A percentile compares a stretch with the other conserved stretches of the same genome.
Conservation (phyloP, 2,888 invertebrate species). For the Synergus itoensis region DNA sequence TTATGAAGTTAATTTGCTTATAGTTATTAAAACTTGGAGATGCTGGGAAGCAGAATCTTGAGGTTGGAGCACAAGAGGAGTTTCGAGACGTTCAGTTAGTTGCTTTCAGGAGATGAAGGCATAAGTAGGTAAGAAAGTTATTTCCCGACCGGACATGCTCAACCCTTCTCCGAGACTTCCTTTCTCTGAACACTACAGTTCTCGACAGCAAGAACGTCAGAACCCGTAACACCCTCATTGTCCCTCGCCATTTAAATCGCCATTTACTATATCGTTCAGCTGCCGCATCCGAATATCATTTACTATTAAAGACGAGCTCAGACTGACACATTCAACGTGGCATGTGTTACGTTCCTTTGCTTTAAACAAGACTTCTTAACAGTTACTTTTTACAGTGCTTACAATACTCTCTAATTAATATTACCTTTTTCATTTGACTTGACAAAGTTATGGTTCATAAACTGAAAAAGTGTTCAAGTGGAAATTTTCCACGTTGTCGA, state of each 20-base stretch:
- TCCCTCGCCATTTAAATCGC: constrained; percentile 63
- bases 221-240: constrained; percentile 63
- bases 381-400: too few species aligned
- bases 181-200: constrained; percentile 47
- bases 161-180: constrained; percentile 69
- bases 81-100: constrained; percentile 68
- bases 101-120: constrained; percentile 76
- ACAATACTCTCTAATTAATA: not conserved
- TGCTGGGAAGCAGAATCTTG: constrained; percentile 3
- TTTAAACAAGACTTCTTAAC: not conserved
- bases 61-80: constrained; percentile 53
- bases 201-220: constrained; percentile 52
- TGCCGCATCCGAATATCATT: constrained; percentile 67
- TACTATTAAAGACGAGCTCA: constrained; percentile 62
- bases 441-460: constrained; percentile 40
- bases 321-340: constrained; percentile 5
- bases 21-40: constrained; percentile 22
- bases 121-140: constrained; percentile 78
- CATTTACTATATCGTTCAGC: constrained; percentile 52
- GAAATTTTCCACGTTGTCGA: constrained; percentile 51
- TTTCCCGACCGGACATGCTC: constrained; percentile 77
- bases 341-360: not conserved
- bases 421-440: not conserved
- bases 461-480: constrained; percentile 52
- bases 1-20: not conserved